Conservation (phyloP, 1,140 invertebrate species). For the Neelides sp. region DNA sequence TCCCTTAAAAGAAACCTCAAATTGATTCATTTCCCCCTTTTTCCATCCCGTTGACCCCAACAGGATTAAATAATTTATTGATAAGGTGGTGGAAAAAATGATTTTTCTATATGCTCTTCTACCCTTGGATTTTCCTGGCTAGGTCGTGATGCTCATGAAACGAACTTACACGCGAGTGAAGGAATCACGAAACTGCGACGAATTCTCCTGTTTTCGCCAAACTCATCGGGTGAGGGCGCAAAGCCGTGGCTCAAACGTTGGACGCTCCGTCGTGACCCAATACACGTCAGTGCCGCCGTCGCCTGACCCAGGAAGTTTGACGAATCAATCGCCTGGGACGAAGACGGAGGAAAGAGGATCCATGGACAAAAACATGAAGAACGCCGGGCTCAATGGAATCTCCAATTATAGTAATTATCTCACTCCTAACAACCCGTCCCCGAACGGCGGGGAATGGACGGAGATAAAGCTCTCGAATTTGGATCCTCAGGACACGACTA, state of each 20-base stretch:
- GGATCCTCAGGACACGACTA: too few relatives aligned
- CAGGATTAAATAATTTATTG: background rate
- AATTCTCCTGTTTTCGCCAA: background rate
- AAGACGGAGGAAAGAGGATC: too few relatives aligned
- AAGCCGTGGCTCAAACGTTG: constrained; percentile 21
- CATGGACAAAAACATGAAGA: too few relatives aligned
- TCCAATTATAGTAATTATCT: too few relatives aligned
- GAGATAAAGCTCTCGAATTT: too few relatives aligned
- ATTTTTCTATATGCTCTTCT: background rate
- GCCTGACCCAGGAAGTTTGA: constrained; percentile 23
- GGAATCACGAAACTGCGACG: constrained; percentile 17
- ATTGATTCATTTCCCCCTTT: background rate
- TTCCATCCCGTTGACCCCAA: background rate
- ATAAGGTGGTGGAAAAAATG: constrained; percentile 7
- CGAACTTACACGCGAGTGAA: constrained; percentile 26
- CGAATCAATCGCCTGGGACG: too few relatives aligned
- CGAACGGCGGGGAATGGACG: too few relatives aligned
- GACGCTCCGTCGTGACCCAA: constrained; percentile 21
- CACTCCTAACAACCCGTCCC: too few relatives aligned
- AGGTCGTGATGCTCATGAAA: constrained; percentile 31
- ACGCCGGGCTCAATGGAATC: too few relatives aligned
- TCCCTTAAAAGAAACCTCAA: background rate
- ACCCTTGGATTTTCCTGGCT: constrained; percentile 1
- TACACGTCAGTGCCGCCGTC: constrained; percentile 29
- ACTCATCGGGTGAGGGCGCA: constrained; percentile 2